These are phyloP conservation scores for Ichneumoninae sp. DNA, from an alignment of 2,888 invertebrate species.

Conservation along the genomic window DNA sequence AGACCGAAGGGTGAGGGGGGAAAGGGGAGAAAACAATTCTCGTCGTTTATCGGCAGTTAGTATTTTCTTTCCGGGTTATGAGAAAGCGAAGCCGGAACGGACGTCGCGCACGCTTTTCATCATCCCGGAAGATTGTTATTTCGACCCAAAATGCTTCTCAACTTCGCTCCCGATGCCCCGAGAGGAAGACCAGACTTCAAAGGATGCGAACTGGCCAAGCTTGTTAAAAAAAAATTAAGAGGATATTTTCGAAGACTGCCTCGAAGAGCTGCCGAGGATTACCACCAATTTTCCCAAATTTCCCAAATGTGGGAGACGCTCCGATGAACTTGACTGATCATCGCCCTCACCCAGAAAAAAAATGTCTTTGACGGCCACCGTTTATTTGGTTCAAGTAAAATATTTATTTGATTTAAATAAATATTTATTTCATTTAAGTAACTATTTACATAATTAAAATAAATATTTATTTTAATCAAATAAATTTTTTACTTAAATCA, in stretches of 20 bases:
- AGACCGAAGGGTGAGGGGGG: constrained; percentile 6
- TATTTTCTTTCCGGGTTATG: constrained; percentile 43
- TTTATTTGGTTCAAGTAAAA: no score
- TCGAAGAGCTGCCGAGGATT: not conserved
- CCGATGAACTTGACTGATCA: not conserved
- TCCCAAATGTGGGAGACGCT: not conserved
- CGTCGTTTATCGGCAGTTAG: constrained; percentile 61
- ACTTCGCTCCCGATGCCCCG: not conserved
- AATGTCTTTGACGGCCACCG: no score
- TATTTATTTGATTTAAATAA: no score
- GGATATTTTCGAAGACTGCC: not conserved
- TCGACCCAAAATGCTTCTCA: not conserved
- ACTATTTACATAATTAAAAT: no score
- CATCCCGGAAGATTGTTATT: constrained; percentile 17
- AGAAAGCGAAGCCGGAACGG: not conserved
- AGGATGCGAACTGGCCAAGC: not conserved
- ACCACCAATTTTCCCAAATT: not conserved
- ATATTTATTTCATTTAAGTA: no score
- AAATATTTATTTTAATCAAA: no score
- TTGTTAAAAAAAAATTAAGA: not conserved
- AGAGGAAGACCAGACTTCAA: constrained; percentile 11
- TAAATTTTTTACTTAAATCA: no score
- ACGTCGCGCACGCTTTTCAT: constrained; percentile 45
- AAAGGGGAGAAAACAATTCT: constrained; percentile 58
- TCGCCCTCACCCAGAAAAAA: no score